Evolutionary conservation across 1,140 invertebrate genomes (phyloP).

Genomic region (Papilio aristodemus): DNA sequence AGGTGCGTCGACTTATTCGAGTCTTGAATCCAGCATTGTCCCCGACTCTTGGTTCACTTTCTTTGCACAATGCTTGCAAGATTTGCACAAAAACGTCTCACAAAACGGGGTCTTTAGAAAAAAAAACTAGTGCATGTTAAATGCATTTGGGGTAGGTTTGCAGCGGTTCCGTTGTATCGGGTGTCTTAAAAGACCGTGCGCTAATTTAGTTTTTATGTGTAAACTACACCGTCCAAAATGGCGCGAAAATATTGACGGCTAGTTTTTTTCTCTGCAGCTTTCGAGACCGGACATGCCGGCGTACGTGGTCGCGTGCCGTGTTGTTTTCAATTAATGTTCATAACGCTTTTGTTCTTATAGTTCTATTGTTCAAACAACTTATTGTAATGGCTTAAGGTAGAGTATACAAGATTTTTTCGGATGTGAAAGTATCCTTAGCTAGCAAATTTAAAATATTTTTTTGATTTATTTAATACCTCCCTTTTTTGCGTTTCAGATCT

Average conservation of each 20-base stretch:
- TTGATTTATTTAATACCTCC: neutral
- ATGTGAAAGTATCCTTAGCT: too few relatives aligned
- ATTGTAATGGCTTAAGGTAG: neutral
- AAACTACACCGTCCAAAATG: conserved; percentile 37
- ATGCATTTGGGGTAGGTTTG: conserved; percentile 44
- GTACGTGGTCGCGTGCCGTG: conserved; percentile 59
- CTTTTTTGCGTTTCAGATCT: neutral
- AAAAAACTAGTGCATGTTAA: conserved; percentile 59
- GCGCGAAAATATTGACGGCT: conserved; percentile 39
- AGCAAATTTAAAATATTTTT: too few relatives aligned
- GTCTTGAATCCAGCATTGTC: conserved; percentile 62
- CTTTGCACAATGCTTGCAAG: conserved; percentile 71
- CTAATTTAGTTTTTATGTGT: conserved; percentile 40
- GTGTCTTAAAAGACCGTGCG: conserved; percentile 34
- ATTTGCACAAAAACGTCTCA: conserved; percentile 75
- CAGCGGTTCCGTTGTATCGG: conserved; percentile 20
- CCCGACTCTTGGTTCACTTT: conserved; percentile 55
- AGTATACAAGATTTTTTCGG: neutral
- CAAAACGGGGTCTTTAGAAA: conserved; percentile 57
- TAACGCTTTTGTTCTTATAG: conserved; percentile 22
- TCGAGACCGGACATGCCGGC: conserved; percentile 36
- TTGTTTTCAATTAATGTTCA: conserved; percentile 52
- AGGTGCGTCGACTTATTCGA: conserved; percentile 61
- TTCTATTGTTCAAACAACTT: neutral
- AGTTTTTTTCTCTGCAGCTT: conserved; percentile 42